Evolutionary conservation across 2,113 vertebrate genomes (phyloP).

Genomic region (Cephalopholis sonnerati): DNA sequence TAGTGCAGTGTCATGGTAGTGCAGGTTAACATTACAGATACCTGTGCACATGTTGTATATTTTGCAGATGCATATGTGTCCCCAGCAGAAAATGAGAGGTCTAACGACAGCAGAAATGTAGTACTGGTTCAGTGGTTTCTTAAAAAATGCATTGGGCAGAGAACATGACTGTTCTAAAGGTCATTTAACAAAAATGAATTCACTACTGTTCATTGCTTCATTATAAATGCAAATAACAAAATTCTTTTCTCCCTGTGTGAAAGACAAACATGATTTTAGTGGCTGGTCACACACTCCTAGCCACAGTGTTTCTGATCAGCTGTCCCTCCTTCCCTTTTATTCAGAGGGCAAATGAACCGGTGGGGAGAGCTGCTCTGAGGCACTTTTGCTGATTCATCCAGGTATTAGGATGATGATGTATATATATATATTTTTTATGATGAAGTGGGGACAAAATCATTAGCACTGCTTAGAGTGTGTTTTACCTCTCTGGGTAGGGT

Average conservation of each 20-base stretch:
- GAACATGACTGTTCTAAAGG: not conserved
- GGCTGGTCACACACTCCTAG: not conserved
- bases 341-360: slow-evolving; percentile 43
- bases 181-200: slow-evolving; percentile 15
- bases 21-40: not conserved
- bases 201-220: not conserved
- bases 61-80: not conserved
- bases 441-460: slow-evolving; percentile 43
- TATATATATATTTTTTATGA: slow-evolving; percentile 37
- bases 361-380: slow-evolving; percentile 22
- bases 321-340: slow-evolving; percentile 32
- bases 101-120: not conserved
- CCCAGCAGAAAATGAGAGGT: not conserved
- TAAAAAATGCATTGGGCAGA: not conserved
- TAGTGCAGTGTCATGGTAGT: slow-evolving; percentile 23
- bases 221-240: not conserved
- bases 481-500: not conserved
- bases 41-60: not conserved
- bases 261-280: not conserved
- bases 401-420: slow-evolving; percentile 35
- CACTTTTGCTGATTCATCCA: slow-evolving; percentile 64
- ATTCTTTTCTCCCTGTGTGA: not conserved
- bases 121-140: not conserved
- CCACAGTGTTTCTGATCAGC: slow-evolving; percentile 23
- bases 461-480: slow-evolving; percentile 29